A percentile compares a stretch with the other conserved stretches of the same genome.
Conservation (phyloP, 1,140 invertebrate genomes). For the Papilio polytes region DNA sequence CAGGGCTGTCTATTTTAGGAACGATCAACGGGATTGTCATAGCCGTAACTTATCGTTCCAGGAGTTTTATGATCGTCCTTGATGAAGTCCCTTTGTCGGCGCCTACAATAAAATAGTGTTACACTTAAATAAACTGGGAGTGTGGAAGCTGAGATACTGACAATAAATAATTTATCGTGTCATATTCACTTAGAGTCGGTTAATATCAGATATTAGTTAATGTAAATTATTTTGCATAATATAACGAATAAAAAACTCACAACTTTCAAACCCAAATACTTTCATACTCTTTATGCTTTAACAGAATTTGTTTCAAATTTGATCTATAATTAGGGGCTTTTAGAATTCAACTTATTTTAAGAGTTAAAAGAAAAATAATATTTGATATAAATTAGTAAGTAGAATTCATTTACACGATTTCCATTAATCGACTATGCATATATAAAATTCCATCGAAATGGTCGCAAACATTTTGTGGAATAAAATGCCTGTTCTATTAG, state of each 20-base stretch:
- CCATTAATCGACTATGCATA: background rate
- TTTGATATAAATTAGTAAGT: background rate
- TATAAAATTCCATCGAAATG: background rate
- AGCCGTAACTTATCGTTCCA: conserved; percentile 30
- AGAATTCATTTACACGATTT: background rate
- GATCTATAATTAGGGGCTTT: background rate
- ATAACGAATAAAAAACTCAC: background rate
- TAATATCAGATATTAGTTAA: background rate
- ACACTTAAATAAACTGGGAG: conserved; percentile 7
- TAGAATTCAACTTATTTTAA: background rate
- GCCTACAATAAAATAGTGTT: conserved; percentile 32
- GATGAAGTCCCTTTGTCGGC: conserved; percentile 26
- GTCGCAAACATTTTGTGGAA: background rate
- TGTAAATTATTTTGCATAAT: background rate
- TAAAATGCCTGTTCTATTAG: background rate
- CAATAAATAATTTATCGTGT: background rate
- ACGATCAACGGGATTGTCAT: conserved; percentile 17
- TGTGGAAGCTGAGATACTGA: background rate
- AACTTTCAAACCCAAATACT: background rate
- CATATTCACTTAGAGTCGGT: background rate
- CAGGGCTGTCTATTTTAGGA: background rate
- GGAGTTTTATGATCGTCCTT: conserved; percentile 21
- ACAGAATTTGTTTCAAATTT: background rate
- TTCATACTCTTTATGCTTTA: background rate
- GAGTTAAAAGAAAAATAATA: background rate